phyloP scores from a whole-genome alignment of 2,888 invertebrate genomes.

The Herminia tarsipennalis region DNA sequence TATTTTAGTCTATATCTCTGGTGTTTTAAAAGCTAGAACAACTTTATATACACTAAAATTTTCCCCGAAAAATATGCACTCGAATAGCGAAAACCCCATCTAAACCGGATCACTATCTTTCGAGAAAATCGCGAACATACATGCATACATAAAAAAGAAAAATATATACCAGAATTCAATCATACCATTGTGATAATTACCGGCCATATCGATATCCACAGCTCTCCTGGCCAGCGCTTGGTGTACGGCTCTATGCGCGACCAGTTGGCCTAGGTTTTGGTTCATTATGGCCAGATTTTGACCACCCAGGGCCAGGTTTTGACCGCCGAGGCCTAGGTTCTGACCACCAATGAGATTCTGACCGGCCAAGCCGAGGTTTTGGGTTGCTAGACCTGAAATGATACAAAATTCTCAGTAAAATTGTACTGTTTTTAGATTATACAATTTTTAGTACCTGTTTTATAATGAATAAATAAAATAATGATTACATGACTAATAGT shows the following conservation, averaged over 20 bases:
- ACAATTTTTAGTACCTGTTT: too few species aligned
- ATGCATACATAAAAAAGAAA: not conserved
- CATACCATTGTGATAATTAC: slow-evolving; percentile 39
- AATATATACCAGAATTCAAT: not conserved
- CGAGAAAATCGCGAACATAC: too few species aligned
- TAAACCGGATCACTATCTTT: too few species aligned
- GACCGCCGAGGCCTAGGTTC: slow-evolving; percentile 55
- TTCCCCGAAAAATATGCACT: too few species aligned
- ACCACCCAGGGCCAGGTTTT: slow-evolving; percentile 57
- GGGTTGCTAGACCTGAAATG: slow-evolving; percentile 65
- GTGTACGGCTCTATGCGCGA: slow-evolving; percentile 75
- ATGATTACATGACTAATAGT: too few species aligned
- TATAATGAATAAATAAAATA: too few species aligned
- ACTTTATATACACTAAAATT: too few species aligned
- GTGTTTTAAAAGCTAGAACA: too few species aligned
- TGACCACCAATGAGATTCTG: slow-evolving; percentile 63
- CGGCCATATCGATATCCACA: slow-evolving; percentile 68
- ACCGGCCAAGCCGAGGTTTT: slow-evolving; percentile 59
- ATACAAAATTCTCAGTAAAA: not conserved
- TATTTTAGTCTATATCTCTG: too few species aligned
- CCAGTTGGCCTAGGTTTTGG: slow-evolving; percentile 67
- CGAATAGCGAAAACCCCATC: too few species aligned
- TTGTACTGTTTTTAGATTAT: too few species aligned
- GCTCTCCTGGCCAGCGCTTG: slow-evolving; percentile 72
- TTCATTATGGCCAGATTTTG: slow-evolving; percentile 70